Conservation (phyloP, 2,888 invertebrate genomes). For the Seira musarum region DNA sequence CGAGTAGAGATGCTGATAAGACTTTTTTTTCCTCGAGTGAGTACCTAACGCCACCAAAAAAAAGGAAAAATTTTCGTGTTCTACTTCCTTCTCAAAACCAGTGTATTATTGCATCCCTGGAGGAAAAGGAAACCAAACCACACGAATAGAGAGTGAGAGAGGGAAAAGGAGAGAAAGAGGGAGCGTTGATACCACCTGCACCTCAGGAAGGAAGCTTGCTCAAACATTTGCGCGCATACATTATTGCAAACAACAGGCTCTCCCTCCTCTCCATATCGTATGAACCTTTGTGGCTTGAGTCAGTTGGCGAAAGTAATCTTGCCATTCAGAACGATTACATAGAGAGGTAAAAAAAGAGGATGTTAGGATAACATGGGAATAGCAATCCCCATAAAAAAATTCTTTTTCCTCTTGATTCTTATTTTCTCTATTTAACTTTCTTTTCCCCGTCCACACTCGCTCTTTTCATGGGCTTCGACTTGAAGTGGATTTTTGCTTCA, state of each 20-base stretch:
- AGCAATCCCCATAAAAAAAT: neutral
- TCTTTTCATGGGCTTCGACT: neutral
- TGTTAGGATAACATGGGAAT: too few relatives aligned
- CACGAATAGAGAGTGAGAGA: conserved; percentile 8
- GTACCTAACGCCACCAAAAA: neutral
- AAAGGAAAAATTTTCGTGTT: neutral
- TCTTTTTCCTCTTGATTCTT: neutral
- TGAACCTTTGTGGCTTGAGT: too few relatives aligned
- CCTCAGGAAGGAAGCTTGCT: neutral
- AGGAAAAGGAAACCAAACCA: neutral
- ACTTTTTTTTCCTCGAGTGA: neutral
- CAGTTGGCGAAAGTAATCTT: neutral
- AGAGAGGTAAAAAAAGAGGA: neutral
- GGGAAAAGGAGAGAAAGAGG: conserved; percentile 4
- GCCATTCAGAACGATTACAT: neutral
- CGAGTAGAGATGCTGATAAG: neutral
- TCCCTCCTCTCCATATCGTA: too few relatives aligned
- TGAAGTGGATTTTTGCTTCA: neutral
- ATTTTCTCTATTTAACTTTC: neutral
- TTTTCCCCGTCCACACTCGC: neutral
- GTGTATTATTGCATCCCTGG: neutral
- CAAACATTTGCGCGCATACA: neutral
- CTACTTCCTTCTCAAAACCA: neutral
- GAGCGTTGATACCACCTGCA: conserved; percentile 6
- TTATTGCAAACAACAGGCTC: neutral